Evolutionary conservation across 2,797 vertebrate species (phyloP), one percentile per base, ranked within the genome.

Genomic region (Thripadectes ignobilis): DNA sequence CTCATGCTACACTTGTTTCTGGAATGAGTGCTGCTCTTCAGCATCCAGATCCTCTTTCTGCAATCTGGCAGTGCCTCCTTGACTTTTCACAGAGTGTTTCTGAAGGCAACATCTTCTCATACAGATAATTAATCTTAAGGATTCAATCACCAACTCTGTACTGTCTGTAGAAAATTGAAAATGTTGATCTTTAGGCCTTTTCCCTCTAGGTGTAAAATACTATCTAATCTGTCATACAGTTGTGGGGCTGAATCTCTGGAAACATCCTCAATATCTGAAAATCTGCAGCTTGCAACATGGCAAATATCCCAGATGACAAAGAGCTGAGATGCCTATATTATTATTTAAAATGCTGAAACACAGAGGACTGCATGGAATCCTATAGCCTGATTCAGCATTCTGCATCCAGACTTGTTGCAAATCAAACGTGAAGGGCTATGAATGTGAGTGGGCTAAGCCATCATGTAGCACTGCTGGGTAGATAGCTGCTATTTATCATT

Each of bases 401-500:
- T 62, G 24, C 82, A 63, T 66, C 39, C 57, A 86, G 55, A 39
- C 66, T 65, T 89, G 69, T n/a, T 67, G 46, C 61, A 93, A 89
- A 94, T 94, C 86, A 89, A 77, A 93, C 43, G 59, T 36, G 85
- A 87, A 95, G 51, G 78, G 19, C 65, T 81, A 54, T 63, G 82
- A 85, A 92, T 29, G 4, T 58, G 85, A 95, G 74, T 68, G 58
- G 54, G 83, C 80, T 94, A 94, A 95, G 61, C 49, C 49, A 85
- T 84, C 80, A 62, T 49, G 51, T 52, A 92, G 65, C 2, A 7
- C 78, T 93, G 62, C 85, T 94, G 75, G 65, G 57, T 82, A 96
- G 90, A 91, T 82, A 91, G 76, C 43, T 85, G 75, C 62, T 94
- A 83, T 95, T 93, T 89, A 59, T 90, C 92, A 72, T 72, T 91